Conservation (phyloP, 2,797 vertebrate genomes). For the Semotilus atromaculatus region DNA sequence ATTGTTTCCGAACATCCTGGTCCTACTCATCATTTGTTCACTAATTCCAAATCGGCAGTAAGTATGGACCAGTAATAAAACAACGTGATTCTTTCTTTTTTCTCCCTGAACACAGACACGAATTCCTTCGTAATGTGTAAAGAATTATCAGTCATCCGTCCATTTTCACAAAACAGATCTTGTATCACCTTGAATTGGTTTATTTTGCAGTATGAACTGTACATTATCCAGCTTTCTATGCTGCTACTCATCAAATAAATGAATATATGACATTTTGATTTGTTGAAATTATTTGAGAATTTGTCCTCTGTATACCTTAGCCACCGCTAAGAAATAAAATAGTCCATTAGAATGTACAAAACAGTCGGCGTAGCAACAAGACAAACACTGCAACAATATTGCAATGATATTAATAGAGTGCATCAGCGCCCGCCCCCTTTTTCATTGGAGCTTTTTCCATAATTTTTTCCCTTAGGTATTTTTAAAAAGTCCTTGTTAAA, state of each 20-base stretch:
- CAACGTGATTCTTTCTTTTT: not conserved
- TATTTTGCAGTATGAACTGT: not conserved
- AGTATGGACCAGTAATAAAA: not conserved
- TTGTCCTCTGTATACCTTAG: not conserved
- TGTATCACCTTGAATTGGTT: not conserved
- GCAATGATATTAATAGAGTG: not conserved
- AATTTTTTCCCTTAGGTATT: not conserved
- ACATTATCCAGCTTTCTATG: not conserved
- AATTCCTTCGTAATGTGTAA: not conserved
- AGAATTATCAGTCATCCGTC: not conserved
- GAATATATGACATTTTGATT: not conserved
- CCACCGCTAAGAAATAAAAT: not conserved
- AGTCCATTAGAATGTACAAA: not conserved
- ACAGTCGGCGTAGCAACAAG: not conserved
- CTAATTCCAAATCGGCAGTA: conserved; percentile 26
- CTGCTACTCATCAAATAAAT: not conserved
- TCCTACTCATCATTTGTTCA: conserved; percentile 15
- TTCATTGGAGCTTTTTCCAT: not conserved
- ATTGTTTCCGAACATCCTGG: conserved; percentile 46
- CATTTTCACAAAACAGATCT: not conserved
- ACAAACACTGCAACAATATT: not conserved
- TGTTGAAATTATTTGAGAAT: not conserved
- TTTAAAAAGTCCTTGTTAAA: not conserved
- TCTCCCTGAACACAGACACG: not conserved
- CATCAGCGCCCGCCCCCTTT: not conserved